These are phyloP conservation scores for Mesaphorura yosii DNA, from an alignment of 1,140 invertebrate species.

Conservation along the genomic window DNA sequence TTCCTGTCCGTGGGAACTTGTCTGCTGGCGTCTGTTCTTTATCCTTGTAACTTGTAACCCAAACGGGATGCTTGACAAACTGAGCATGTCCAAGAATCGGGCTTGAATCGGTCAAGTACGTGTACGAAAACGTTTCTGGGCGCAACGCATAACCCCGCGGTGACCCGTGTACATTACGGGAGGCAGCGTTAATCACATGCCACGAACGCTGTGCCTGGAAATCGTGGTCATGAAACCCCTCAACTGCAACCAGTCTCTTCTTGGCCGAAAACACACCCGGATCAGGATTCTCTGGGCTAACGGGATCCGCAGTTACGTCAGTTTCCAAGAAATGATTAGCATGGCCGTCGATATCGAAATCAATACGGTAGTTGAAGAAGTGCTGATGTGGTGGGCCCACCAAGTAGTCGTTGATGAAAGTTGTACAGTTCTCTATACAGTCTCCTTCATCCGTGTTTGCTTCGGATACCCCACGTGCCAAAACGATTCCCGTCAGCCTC, in stretches of 20 bases:
- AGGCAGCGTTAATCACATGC: background rate
- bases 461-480: background rate
- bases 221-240: background rate
- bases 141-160: background rate
- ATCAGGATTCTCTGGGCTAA: background rate
- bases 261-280: background rate
- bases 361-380: slow-evolving; percentile 7
- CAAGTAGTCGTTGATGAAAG: background rate
- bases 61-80: slow-evolving; percentile 3
- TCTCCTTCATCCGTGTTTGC: background rate
- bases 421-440: background rate
- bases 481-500: slow-evolving; percentile 1
- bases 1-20: background rate
- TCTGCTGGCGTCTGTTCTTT: background rate
- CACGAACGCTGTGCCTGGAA: background rate
- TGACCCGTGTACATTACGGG: background rate
- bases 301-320: slow-evolving; percentile 1
- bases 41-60: slow-evolving; percentile 4
- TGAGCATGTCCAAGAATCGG: background rate
- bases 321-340: slow-evolving; percentile 4
- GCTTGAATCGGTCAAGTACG: background rate
- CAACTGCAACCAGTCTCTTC: background rate
- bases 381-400: slow-evolving; percentile 15
- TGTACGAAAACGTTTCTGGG: background rate
- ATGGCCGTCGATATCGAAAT: slow-evolving; percentile 14